Percentiles rank a stretch among this genome's conserved stretches.
Evolutionary conservation across 2,797 vertebrate species (phyloP).

Genomic region (Sphenodon punctatus): DNA sequence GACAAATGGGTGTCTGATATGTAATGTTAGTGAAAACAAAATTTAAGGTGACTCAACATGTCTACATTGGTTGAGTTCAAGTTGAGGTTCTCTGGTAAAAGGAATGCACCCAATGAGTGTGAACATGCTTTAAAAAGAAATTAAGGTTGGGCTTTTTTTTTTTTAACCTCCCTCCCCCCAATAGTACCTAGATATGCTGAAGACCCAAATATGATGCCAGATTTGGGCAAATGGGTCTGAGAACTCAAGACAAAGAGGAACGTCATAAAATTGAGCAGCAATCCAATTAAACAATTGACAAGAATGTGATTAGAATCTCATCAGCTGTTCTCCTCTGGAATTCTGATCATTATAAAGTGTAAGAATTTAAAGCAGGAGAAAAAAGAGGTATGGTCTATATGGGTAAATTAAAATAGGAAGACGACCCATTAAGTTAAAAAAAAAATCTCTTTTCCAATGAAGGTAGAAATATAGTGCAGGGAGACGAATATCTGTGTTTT

Average conservation of each 20-base stretch:
- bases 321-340: too few relatives aligned
- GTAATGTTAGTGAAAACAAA: neutral
- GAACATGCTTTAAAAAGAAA: constrained; percentile 1
- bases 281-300: too few relatives aligned
- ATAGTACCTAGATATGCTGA: neutral
- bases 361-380: neutral
- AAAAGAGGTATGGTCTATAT: neutral
- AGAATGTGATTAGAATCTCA: too few relatives aligned
- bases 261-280: too few relatives aligned
- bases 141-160: neutral
- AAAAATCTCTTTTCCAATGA: neutral
- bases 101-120: too few relatives aligned
- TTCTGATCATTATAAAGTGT: too few relatives aligned
- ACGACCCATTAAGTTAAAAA: neutral
- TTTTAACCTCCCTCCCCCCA: too few relatives aligned
- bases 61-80: neutral
- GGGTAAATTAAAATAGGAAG: neutral
- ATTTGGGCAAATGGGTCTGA: too few relatives aligned
- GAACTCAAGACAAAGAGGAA: too few relatives aligned
- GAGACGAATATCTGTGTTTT: neutral
- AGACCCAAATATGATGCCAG: neutral
- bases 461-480: neutral
- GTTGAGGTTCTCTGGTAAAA: neutral
- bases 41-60: neutral
- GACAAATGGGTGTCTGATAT: rapidly evolving